phyloP scores from a whole-genome alignment of 30 jellyfish, hydroid and myxozoan genomes.

The Sanderia malayensis region DNA sequence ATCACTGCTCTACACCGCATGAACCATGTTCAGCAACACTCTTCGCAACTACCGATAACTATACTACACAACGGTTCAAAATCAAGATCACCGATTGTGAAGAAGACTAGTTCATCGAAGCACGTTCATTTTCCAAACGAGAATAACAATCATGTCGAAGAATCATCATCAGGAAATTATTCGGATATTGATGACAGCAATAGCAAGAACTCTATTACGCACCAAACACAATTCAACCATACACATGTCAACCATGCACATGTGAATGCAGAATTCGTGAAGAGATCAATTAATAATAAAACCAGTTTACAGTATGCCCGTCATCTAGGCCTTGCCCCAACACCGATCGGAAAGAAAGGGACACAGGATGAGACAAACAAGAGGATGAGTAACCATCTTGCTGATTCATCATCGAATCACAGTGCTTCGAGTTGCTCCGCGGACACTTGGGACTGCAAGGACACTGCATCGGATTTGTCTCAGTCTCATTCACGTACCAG shows the following conservation, averaged over 20 bases:
- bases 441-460: slow-evolving; percentile 73
- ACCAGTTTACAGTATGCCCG: neutral
- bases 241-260: too few relatives aligned
- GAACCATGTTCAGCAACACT: neutral
- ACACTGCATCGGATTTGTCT: slow-evolving; percentile 13
- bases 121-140: neutral
- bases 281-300: neutral
- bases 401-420: slow-evolving; percentile 24
- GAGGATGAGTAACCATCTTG: neutral
- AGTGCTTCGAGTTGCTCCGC: slow-evolving; percentile 62
- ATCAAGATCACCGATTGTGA: too few relatives aligned
- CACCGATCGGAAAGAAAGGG: neutral
- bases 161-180: too few relatives aligned
- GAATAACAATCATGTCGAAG: neutral
- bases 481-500: slow-evolving; percentile 59
- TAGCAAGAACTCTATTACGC: too few relatives aligned
- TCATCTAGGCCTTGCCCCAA: neutral
- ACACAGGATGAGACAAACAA: neutral
- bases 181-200: too few relatives aligned
- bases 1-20: too few relatives aligned
- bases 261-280: neutral
- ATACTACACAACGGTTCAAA: neutral
- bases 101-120: neutral
- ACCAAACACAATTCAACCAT: too few relatives aligned
- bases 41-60: neutral